phyloP scores from a whole-genome alignment of 2,888 invertebrate genomes.

The Cheilosia variabilis region DNA sequence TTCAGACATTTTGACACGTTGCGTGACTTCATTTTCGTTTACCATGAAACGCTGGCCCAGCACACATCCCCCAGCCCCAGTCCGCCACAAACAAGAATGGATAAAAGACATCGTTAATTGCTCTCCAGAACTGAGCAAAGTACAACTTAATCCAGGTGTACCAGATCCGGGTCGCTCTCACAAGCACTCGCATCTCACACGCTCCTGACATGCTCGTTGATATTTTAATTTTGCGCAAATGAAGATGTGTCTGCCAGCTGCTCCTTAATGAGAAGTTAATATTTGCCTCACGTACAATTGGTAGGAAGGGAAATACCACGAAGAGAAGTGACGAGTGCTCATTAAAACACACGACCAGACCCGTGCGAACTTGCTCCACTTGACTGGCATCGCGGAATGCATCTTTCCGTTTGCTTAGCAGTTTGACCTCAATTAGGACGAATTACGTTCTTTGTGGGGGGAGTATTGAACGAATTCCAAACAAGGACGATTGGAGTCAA shows the following conservation, averaged over 20 bases:
- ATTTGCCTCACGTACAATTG: constrained; percentile 55
- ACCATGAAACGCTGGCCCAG: neutral
- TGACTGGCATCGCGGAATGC: constrained; percentile 11
- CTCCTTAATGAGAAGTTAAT: constrained; percentile 60
- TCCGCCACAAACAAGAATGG: neutral
- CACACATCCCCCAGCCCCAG: neutral
- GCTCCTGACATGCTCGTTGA: neutral
- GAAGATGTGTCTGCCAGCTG: constrained; percentile 11
- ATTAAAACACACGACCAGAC: constrained; percentile 46
- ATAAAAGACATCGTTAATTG: constrained; percentile 11
- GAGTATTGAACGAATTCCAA: no score
- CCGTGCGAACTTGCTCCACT: constrained; percentile 10
- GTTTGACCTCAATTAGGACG: constrained; percentile 41
- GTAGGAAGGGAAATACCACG: neutral
- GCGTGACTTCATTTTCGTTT: constrained; percentile 30
- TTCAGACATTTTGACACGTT: constrained; percentile 31
- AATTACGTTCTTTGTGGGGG: neutral
- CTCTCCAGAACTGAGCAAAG: neutral
- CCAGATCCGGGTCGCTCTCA: neutral
- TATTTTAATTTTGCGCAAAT: constrained; percentile 39
- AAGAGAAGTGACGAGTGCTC: constrained; percentile 33
- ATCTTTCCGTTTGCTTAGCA: neutral
- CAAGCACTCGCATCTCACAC: neutral
- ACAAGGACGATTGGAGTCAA: constrained; percentile 11
- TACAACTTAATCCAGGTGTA: constrained; percentile 15